Conservation (phyloP, 2,888 invertebrate species). For the Autographa pulchrina region DNA sequence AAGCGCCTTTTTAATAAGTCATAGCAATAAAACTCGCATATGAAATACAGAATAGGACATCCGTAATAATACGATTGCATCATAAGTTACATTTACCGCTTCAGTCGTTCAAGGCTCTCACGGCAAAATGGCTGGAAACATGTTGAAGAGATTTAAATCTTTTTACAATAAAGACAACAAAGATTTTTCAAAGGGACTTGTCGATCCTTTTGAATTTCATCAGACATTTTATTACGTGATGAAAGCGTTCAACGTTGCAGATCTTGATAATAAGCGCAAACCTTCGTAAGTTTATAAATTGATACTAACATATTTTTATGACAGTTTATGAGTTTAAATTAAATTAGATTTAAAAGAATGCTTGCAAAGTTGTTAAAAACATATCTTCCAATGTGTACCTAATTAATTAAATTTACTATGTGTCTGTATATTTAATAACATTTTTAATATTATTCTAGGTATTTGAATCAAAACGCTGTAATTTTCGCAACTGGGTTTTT, state of each 20-base stretch:
- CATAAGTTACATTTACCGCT: not conserved
- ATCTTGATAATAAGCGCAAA: conserved; percentile 56
- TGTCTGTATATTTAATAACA: too few species aligned
- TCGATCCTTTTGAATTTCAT: conserved; percentile 75
- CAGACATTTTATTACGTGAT: conserved; percentile 66
- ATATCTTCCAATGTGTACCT: too few species aligned
- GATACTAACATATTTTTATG: not conserved
- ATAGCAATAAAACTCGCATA: conserved; percentile 33
- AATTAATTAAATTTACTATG: too few species aligned
- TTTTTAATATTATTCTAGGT: conserved; percentile 53
- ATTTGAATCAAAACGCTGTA: conserved; percentile 55
- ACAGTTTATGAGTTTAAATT: not conserved
- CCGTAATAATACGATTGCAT: conserved; percentile 20
- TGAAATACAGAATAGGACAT: conserved; percentile 17
- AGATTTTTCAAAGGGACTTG: conserved; percentile 64
- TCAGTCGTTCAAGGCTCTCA: conserved; percentile 12
- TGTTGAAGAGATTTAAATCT: conserved; percentile 63
- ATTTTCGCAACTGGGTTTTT: conserved; percentile 24
- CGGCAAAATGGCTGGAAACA: conserved; percentile 22
- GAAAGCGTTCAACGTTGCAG: conserved; percentile 70
- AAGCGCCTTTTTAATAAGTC: not conserved
- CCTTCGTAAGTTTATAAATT: conserved; percentile 38
- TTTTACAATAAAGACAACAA: conserved; percentile 69
- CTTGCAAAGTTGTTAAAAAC: too few species aligned
- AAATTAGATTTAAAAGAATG: too few species aligned